Conservation (phyloP, 2,113 vertebrate species). For the Isichthys henryi region DNA sequence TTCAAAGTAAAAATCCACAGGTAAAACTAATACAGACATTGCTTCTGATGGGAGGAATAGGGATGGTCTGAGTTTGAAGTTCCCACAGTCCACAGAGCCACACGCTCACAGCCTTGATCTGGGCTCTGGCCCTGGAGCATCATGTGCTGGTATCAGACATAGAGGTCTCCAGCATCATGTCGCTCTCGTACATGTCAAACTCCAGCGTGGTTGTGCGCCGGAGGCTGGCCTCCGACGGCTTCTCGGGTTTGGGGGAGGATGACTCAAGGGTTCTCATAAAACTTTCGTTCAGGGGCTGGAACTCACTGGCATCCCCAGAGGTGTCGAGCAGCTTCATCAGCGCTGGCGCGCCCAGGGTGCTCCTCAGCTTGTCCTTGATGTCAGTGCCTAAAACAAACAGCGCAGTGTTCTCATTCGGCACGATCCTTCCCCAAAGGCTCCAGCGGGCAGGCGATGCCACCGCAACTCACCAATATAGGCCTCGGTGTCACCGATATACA, state of each 20-base stretch:
- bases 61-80: constrained; percentile 14
- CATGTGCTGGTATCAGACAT: constrained; percentile 94
- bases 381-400: constrained; percentile 73
- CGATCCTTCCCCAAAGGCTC: neutral
- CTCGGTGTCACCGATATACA: constrained; percentile 98
- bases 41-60: constrained; percentile 33
- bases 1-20: constrained; percentile 61
- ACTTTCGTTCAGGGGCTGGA: constrained; percentile 71
- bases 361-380: constrained; percentile 88
- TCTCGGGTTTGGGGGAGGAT: constrained; percentile 64
- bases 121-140: constrained; percentile 42
- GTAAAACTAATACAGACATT: constrained; percentile 44
- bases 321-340: constrained; percentile 90
- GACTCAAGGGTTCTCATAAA: constrained; percentile 72
- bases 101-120: neutral
- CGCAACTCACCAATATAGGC: constrained; percentile 80
- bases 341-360: constrained; percentile 74
- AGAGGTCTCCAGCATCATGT: constrained; percentile 92
- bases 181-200: constrained; percentile 95
- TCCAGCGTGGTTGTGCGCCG: constrained; percentile 80
- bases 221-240: constrained; percentile 72
- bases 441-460: neutral
- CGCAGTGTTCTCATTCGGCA: neutral
- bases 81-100: neutral
- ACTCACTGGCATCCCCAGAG: constrained; percentile 71